Base-by-base conservation (phyloP, 2,888 invertebrate species). In the Mythimna lalbum region DNA sequence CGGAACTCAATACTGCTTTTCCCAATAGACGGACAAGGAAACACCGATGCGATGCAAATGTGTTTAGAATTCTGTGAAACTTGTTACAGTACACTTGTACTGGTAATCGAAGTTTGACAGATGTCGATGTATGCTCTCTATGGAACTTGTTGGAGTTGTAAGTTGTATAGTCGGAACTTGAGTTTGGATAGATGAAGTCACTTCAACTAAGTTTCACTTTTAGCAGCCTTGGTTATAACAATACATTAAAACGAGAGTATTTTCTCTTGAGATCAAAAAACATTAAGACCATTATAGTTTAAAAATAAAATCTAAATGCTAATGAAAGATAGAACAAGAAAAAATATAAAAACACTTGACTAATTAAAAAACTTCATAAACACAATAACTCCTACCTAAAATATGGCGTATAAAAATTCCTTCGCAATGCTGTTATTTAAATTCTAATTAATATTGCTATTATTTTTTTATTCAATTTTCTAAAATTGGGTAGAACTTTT, bases 51-150 rank as follows among this genome's bases (percentile, higher is more conserved):
- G 7, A n/a, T 79, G 6, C 33, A 73, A 78, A 43, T 61, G 57
- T 74, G 62, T 53, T 65, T 64, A 49, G n/a, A 4, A 50, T 43
- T 53, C 66, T 50, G 49, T 31, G 75, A 49, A 80, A 76, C 80
- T 55, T 27, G 75, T 47, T n/a, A 60, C 43, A 47, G 12, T 50
- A 53, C 14, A 47, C 39, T 74, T 27, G 75, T 75, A 53, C 6
- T 43, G 5, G 55, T 61, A 70, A 73, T 73, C 55, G 60, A 76
- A 76, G 63, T 76, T 78, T 49, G 73, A 59, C 75, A 63, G 62
- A 50, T 47, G 62, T 65, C 49, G 49, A 55, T 33, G 66, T 33
- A 49, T 36, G 33, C 21, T 49, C 52, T 55, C n/a, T n/a, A 27
- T 19, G 47, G 21, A 64, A 59, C 62, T 63, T 53, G 80, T 65